These are phyloP conservation scores for Zapus hudsonius DNA, from an alignment of 2,113 vertebrate species.

Conservation along the genomic window DNA sequence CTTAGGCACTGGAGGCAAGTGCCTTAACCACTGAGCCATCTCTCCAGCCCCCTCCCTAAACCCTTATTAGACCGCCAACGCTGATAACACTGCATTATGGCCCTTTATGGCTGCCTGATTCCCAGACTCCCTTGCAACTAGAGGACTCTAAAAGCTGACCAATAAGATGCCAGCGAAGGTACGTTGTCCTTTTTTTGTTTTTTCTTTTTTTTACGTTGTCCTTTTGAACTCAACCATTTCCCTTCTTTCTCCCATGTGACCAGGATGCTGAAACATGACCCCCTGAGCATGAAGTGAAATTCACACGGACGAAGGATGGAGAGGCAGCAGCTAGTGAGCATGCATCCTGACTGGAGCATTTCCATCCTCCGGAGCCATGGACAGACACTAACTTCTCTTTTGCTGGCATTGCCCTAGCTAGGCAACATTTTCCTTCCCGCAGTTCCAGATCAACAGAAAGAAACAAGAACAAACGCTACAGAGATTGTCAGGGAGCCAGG, in stretches of 20 bases:
- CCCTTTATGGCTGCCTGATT: background rate
- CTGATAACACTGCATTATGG: background rate
- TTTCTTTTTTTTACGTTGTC: background rate
- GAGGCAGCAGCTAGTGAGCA: background rate
- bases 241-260: background rate
- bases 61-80: background rate
- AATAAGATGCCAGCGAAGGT: background rate
- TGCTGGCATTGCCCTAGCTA: background rate
- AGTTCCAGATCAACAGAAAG: background rate
- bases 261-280: background rate
- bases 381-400: background rate
- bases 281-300: background rate
- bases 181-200: too few species aligned
- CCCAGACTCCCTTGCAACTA: background rate
- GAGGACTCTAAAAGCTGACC: background rate
- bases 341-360: background rate
- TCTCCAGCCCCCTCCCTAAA: too few species aligned
- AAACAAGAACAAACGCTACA: too few species aligned
- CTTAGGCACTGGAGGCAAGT: too few species aligned
- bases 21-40: too few species aligned
- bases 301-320: background rate
- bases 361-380: background rate
- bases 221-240: background rate
- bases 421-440: background rate
- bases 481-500: background rate